Base-by-base conservation (phyloP, 2,797 vertebrate genomes). In the Pteropus rufus region DNA sequence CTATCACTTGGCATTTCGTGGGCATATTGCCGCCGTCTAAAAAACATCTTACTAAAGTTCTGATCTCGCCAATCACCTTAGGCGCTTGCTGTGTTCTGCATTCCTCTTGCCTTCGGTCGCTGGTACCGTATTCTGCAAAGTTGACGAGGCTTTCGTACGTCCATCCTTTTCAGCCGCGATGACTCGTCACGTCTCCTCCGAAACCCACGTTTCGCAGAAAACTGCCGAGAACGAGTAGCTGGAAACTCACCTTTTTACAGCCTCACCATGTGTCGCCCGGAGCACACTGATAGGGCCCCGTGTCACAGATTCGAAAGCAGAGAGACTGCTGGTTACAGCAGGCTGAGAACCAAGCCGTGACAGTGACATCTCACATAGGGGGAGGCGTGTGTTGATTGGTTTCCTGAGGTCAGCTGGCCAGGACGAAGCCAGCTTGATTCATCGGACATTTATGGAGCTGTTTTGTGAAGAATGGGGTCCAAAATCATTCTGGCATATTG, bases 91-190 rank as follows among this genome's bases (percentile, higher is more conserved):
- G 10, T 31, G 49, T 3, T 41, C 3, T 12, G 36, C 34, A 9
- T 54, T 12, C 5, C 1, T 9, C 7, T 34, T 5, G 31, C 0
- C 1, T 31, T 6, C 29, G 4, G 0, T 12, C 29, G 6, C 0
- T 34, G 58, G 10, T 6, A 3, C 5, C 4, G 7, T 21, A 29
- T 31, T 21, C 31, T 15, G 11, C 19, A 29, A 3, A 11, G 24
- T 41, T 16, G 18, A 2, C 1, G 14, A 26, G n/a, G 34, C 8
- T 52, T 79, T 29, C 29, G 26, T 23, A 6, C 29, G 7, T 14
- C 18, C 1, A 29, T 21, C 26, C 24, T 8, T 8, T 44, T 44
- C 34, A 7, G 12, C 31, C 60, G 1, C 3, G 3, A 21, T 9
- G 4, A 16, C 8, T 39, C 12, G 3, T 54, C 4, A 11, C 9